These are phyloP conservation scores for Drosophila arizonae DNA, from an alignment of 1,140 invertebrate species.

Conservation along the genomic window DNA sequence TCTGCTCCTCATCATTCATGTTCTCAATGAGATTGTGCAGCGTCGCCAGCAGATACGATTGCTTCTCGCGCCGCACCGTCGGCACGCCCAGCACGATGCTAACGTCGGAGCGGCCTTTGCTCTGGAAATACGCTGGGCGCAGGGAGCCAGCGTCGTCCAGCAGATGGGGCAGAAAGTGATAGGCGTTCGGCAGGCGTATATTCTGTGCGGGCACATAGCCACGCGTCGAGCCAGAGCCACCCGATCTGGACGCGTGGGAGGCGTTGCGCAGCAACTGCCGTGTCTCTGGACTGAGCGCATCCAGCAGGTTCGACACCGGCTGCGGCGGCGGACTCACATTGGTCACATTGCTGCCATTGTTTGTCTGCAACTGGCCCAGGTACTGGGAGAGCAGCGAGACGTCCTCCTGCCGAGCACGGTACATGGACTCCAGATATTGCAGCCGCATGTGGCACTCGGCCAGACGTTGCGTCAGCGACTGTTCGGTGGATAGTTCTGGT, in stretches of 20 bases:
- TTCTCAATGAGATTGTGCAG: slow-evolving; percentile 93
- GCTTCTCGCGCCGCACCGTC: slow-evolving; percentile 94
- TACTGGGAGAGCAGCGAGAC: slow-evolving; percentile 87
- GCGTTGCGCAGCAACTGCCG: slow-evolving; percentile 84
- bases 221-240: slow-evolving; percentile 24
- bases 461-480: slow-evolving; percentile 87
- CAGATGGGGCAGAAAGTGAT: slow-evolving; percentile 94
- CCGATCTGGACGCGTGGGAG: slow-evolving; percentile 45
- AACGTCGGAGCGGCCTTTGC: slow-evolving; percentile 88
- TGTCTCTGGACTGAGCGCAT: slow-evolving; percentile 83
- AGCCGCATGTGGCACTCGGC: slow-evolving; percentile 88
- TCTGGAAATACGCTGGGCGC: slow-evolving; percentile 90
- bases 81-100: slow-evolving; percentile 94
- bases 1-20: slow-evolving; percentile 89
- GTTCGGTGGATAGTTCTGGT: slow-evolving; percentile 85
- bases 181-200: slow-evolving; percentile 89
- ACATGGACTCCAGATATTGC: slow-evolving; percentile 89
- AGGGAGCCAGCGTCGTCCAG: slow-evolving; percentile 90
- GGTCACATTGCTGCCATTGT: slow-evolving; percentile 38
- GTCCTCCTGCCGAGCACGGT: slow-evolving; percentile 88
- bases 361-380: slow-evolving; percentile 83
- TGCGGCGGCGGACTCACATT: slow-evolving; percentile 43
- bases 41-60: slow-evolving; percentile 94
- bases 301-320: slow-evolving; percentile 70
- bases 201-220: slow-evolving; percentile 64